A percentile compares a stretch with the other conserved stretches of the same genome.
Conservation (phyloP, 1,140 invertebrate genomes). For the Drosophila pallidifrons region DNA sequence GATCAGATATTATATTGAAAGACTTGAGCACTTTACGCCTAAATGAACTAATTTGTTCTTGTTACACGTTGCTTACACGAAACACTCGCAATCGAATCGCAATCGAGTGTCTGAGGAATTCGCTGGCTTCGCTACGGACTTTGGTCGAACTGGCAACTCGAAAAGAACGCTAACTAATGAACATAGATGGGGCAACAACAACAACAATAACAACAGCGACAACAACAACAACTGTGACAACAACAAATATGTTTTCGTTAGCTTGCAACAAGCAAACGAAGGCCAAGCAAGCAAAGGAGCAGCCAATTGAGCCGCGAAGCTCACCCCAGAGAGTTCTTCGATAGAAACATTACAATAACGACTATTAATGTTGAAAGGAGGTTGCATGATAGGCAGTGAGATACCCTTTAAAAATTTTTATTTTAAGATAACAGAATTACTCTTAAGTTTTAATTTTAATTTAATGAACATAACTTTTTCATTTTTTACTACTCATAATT, state of each 20-base stretch:
- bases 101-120: slow-evolving; percentile 24
- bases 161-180: slow-evolving; percentile 61
- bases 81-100: slow-evolving; percentile 30
- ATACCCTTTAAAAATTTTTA: slow-evolving; percentile 8
- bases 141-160: slow-evolving; percentile 43
- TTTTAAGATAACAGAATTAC: too few species aligned
- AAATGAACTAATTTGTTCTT: slow-evolving; percentile 70
- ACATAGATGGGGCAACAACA: slow-evolving; percentile 23
- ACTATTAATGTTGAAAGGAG: neutral
- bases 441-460: too few species aligned
- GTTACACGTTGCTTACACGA: slow-evolving; percentile 41
- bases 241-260: slow-evolving; percentile 15
- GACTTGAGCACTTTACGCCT: slow-evolving; percentile 66
- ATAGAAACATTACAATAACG: neutral
- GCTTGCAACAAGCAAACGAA: slow-evolving; percentile 31
- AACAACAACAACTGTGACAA: slow-evolving; percentile 9
- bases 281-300: slow-evolving; percentile 3
- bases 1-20: slow-evolving; percentile 49
- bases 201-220: neutral
- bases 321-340: slow-evolving; percentile 25
- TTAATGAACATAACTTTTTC: too few species aligned
- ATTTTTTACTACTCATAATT: too few species aligned
- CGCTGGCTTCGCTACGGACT: slow-evolving; percentile 34
- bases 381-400: neutral
- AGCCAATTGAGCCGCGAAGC: slow-evolving; percentile 33